A percentile compares a stretch with the other conserved stretches of the same genome.
These are phyloP conservation scores for Homalodisca vitripennis DNA, from an alignment of 1,140 invertebrate species.

Conservation along the genomic window DNA sequence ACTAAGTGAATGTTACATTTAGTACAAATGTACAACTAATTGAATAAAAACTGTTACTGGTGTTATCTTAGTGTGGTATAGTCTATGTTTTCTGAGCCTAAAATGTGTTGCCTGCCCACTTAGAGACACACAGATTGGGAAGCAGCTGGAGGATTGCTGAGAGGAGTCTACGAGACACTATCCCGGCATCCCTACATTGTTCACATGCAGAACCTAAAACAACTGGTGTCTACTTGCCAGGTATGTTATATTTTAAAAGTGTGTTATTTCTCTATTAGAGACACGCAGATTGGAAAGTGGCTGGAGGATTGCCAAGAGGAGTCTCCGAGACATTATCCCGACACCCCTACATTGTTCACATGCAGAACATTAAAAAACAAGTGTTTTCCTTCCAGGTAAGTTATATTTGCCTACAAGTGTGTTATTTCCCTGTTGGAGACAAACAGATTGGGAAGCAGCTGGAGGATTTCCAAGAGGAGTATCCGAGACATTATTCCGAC, in stretches of 20 bases:
- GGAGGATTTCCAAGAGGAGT: slow-evolving; percentile 90
- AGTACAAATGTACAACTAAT: no score
- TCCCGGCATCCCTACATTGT: slow-evolving; percentile 92
- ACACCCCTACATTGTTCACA: slow-evolving; percentile 94
- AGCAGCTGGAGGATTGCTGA: slow-evolving; percentile 88
- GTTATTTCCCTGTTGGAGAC: no score
- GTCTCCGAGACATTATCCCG: slow-evolving; percentile 91
- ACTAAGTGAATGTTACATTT: no score
- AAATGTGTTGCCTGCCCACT: no score
- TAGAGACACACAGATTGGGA: slow-evolving; percentile 94
- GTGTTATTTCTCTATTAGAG: no score
- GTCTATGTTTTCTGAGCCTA: no score
- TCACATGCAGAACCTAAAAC: slow-evolving; percentile 95
- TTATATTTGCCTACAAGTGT: no score
- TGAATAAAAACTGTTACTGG: no score
- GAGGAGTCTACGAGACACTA: slow-evolving; percentile 94
- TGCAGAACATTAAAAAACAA: slow-evolving; percentile 92
- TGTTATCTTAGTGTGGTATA: no score
- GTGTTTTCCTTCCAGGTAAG: slow-evolving; percentile 77
- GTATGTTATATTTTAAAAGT: no score
- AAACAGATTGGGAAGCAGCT: slow-evolving; percentile 95
- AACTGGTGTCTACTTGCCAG: slow-evolving; percentile 79
- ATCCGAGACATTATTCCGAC: slow-evolving; percentile 88
- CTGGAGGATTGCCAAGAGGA: slow-evolving; percentile 88
- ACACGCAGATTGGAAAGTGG: slow-evolving; percentile 95